Evolutionary conservation across 2,888 invertebrate genomes (phyloP).

Genomic region (Gnatocerus cornutus): DNA sequence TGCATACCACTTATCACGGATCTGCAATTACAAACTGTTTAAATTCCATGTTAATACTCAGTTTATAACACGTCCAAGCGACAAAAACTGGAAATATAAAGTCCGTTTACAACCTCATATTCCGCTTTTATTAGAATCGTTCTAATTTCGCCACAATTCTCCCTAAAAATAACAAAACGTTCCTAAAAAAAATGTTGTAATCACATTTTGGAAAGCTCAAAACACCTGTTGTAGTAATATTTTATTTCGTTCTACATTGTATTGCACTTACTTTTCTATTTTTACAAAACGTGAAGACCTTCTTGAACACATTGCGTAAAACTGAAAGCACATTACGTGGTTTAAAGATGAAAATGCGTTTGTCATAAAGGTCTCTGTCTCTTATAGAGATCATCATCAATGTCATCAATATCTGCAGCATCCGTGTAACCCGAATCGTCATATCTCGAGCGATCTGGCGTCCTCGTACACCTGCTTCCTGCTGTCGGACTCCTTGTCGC

Average conservation of each 20-base stretch:
- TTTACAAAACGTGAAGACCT: conserved; percentile 35
- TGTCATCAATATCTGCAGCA: conserved; percentile 78
- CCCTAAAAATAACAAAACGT: too few relatives aligned
- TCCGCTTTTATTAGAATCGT: too few relatives aligned
- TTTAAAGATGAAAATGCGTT: conserved; percentile 59
- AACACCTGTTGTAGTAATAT: conserved; percentile 19
- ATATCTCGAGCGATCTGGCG: conserved; percentile 76
- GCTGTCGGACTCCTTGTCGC: conserved; percentile 76
- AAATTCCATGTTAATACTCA: too few relatives aligned
- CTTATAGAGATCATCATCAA: conserved; percentile 81
- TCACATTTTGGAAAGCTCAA: too few relatives aligned
- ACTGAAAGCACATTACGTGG: conserved; percentile 16
- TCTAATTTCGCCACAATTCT: too few relatives aligned
- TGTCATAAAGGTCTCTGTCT: conserved; percentile 76
- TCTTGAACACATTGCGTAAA: conserved; percentile 39
- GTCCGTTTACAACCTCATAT: too few relatives aligned
- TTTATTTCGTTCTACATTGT: conserved; percentile 30
- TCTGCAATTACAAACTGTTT: too few relatives aligned
- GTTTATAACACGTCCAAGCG: too few relatives aligned
- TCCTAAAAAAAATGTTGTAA: too few relatives aligned
- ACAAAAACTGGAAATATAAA: too few relatives aligned
- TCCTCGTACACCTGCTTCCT: conserved; percentile 68
- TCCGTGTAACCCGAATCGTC: conserved; percentile 84
- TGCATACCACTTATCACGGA: too few relatives aligned
- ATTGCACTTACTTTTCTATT: conserved; percentile 31